Evolutionary conservation across 2,888 invertebrate genomes (phyloP), one percentile per base, ranked within the genome.

Genomic region (Megamerina dolium): DNA sequence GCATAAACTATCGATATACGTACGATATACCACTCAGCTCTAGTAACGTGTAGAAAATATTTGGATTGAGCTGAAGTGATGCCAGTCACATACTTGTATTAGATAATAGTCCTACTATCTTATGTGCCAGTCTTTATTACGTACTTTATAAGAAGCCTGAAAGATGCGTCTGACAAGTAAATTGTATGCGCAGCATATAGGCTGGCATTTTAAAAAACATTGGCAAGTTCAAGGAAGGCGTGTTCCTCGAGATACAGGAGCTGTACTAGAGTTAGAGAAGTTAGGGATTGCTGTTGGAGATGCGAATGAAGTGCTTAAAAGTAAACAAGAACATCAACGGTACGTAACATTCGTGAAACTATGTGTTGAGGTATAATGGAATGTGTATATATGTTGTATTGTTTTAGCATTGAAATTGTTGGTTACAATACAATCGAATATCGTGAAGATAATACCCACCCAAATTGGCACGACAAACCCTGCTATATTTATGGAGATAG

Each of bases 221-320:
- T 90, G 89, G 89, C 68, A 77, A 50, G 55, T 77, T 3, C 81
- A 83, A 69, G 80, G 84, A 1, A 79, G 78, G 61, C 75, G 80
- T 50, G 72, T 72, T 46, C 73, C 81, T 0, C 49, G 68, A 5
- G 76, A 82, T 38, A 77, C 78, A 3, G 74, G 74, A 1, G 72
- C 79, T 2, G 77, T 79, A 54, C 65, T 74, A 21, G 61, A 72
- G 42, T 66, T 88, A 31, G 66, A 71, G 49, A 66, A 74, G 42
- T 70, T 74, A 54, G 82, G 81, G n/a, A 75, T 85, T 42, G 61
- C 73, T 36, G 73, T 86, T 6, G 73, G 75, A 55, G 77, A 84
- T 64, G 78, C 84, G 0, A 63, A 77, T 5, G 81, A 85, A 53
- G 71, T 82, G 53, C 56, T 79, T 2, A 70, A 68, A 48, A 73